Conservation (phyloP, 1,140 invertebrate species). For the Meloidogyne hapla region DNA sequence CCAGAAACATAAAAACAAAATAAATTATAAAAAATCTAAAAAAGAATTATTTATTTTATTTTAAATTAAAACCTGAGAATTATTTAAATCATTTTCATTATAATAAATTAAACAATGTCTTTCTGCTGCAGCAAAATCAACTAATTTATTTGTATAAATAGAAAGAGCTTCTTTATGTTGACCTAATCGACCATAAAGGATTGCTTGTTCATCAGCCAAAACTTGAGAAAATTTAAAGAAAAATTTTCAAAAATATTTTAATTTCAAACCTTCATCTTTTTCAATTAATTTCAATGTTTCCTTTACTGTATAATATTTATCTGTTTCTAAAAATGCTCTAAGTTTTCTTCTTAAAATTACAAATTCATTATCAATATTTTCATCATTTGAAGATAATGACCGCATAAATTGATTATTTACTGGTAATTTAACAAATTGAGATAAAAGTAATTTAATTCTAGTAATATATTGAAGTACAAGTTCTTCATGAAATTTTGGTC, state of each 20-base stretch:
- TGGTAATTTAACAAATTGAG: constrained; percentile 45
- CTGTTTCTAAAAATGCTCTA: constrained; percentile 17
- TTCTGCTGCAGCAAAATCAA: constrained; percentile 78
- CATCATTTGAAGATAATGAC: background rate
- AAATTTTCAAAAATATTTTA: background rate
- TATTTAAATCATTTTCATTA: constrained; percentile 33
- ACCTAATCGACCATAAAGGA: constrained; percentile 83
- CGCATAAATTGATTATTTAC: constrained; percentile 2
- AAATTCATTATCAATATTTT: constrained; percentile 25
- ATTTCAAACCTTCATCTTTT: background rate
- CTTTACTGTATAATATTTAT: constrained; percentile 17
- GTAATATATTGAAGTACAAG: constrained; percentile 70
- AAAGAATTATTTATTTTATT: constrained; percentile 12
- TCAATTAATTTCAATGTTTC: constrained; percentile 13
- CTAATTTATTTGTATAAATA: constrained; percentile 81
- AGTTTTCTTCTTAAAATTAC: constrained; percentile 14
- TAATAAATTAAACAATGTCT: constrained; percentile 42
- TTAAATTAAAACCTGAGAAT: constrained; percentile 35
- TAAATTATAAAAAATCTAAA: constrained; percentile 49
- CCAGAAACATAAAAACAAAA: constrained; percentile 43
- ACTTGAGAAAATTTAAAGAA: constrained; percentile 25
- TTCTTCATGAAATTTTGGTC: constrained; percentile 83
- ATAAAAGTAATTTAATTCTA: constrained; percentile 60
- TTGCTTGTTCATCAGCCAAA: constrained; percentile 85
- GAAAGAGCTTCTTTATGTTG: constrained; percentile 83